Percentiles rank a stretch among this genome's conserved stretches.
These are phyloP conservation scores for Alauda arvensis DNA, from an alignment of 2,797 vertebrate species.

Conservation along the genomic window DNA sequence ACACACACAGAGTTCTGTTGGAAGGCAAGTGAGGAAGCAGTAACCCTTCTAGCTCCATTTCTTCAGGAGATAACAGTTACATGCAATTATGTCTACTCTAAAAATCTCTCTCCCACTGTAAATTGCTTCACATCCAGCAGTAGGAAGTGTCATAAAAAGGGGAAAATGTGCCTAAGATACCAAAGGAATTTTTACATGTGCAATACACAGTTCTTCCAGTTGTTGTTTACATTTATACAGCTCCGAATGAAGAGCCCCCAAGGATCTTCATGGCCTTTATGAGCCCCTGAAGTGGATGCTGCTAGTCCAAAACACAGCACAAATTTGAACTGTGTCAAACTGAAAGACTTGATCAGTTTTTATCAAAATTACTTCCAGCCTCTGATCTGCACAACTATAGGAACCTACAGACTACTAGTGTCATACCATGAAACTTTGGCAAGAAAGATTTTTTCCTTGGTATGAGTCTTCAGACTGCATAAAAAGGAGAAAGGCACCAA, in stretches of 20 bases:
- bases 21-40: neutral
- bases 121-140: neutral
- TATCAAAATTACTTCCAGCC: neutral
- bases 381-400: neutral
- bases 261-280: neutral
- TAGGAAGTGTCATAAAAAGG: neutral
- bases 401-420: neutral
- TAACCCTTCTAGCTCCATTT: neutral
- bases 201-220: neutral
- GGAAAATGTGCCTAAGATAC: neutral
- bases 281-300: neutral
- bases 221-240: neutral
- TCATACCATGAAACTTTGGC: neutral
- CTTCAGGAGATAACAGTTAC: neutral
- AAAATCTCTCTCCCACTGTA: neutral
- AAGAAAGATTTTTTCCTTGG: neutral
- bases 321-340: neutral
- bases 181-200: neutral
- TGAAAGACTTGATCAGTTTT: neutral
- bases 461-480: neutral
- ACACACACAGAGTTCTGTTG: neutral
- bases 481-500: neutral
- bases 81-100: neutral
- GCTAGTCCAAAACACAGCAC: neutral
- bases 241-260: neutral